Evolutionary conservation across 1,140 invertebrate genomes (phyloP), one percentile per base, ranked within the genome.

Genomic region (Cepaea nemoralis): DNA sequence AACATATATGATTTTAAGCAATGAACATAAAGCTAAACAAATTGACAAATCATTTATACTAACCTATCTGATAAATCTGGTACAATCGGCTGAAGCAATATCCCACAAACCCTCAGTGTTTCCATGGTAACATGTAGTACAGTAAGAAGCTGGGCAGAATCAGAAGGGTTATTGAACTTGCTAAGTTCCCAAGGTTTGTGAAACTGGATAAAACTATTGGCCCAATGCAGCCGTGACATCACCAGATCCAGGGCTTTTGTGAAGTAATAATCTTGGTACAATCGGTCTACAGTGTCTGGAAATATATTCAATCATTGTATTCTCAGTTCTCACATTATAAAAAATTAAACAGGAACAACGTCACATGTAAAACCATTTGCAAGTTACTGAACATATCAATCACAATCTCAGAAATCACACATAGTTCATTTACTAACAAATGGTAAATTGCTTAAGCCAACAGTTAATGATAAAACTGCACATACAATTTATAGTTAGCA

Each of bases 121-220:
- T 99, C 97, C 89, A 99, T 92, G 63, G 95, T 94, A 24, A 99
- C 88, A 87, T 95, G 95, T 77, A 99, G 92, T 27, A 98, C 93
- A 31, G 93, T 93, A 82, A 95, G 92, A 16, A 98, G 89, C 85
- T 95, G 82, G 22, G 88, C 83, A 90, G 73, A 91, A 16, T 84
- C 77, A 16, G 77, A 10, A 10, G 77, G 42, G n/a, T 87, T 66
- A 24, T 82, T 39, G 0, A 79, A 69, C 85, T 95, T 94, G n/a
- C 92, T 93, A 69, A 99, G 92, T 83, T 94, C 93, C 98, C 98
- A 99, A 0, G 98, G 97, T 90, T 95, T 94, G 79, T 95, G 93
- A 10, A 94, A 91, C 85, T 98, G 94, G 83, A 99, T 94, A 93
- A 98, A 96, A 81, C 94, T 91, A 93, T 99, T 99, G 0, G 95